Evolutionary conservation across 2,113 vertebrate genomes (phyloP).

Genomic region (Tichodroma muraria): DNA sequence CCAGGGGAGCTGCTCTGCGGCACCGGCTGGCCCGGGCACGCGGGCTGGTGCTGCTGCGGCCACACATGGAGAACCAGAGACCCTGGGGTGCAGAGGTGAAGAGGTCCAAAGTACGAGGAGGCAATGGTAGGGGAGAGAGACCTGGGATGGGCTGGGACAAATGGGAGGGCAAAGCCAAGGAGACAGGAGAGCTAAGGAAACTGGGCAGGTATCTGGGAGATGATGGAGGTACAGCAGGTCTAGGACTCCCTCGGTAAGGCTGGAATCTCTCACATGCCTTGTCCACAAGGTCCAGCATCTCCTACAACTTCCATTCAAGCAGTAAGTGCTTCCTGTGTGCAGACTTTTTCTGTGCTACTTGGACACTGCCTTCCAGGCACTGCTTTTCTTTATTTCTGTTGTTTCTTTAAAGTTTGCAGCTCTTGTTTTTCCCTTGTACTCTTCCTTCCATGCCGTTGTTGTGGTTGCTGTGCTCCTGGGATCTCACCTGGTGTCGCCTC

Average conservation of each 20-base stretch:
- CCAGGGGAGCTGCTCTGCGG: neutral
- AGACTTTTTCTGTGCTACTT: neutral
- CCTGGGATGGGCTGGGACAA: neutral
- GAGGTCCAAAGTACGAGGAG: conserved; percentile 6
- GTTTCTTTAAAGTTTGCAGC: neutral
- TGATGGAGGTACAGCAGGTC: neutral
- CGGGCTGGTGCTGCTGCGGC: neutral
- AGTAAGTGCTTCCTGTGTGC: neutral
- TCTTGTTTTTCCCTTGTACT: neutral
- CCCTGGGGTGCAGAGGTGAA: neutral
- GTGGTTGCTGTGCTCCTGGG: neutral
- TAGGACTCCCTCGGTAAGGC: neutral
- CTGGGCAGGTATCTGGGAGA: neutral
- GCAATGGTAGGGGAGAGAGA: conserved; percentile 10
- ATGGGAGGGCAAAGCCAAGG: neutral
- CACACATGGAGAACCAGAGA: neutral
- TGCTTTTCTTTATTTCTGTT: neutral
- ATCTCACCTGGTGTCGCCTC: neutral
- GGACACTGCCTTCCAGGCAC: neutral
- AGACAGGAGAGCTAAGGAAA: neutral
- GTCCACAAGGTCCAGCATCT: neutral
- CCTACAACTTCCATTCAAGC: neutral
- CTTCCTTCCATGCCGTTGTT: neutral
- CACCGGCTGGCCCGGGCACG: rapidly evolving
- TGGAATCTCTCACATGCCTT: neutral